Evolutionary conservation across 2,113 vertebrate genomes (phyloP).

Genomic region (Mionectes macconnelli): DNA sequence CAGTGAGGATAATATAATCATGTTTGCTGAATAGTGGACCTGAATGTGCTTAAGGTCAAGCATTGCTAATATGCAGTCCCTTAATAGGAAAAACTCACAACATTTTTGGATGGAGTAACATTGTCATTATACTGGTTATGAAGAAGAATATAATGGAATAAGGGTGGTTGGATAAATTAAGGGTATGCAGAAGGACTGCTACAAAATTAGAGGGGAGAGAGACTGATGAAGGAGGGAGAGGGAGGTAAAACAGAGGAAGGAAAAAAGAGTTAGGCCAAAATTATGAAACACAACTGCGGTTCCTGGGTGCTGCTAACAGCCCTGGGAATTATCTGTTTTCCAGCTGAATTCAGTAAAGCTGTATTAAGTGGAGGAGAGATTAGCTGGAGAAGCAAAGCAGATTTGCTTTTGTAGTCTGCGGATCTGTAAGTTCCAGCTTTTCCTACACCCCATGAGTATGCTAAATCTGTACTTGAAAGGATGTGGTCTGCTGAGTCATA

Average conservation of each 20-base stretch:
- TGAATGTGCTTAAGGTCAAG: slow-evolving; percentile 7
- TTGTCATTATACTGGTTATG: neutral
- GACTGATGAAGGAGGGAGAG: rapidly evolving
- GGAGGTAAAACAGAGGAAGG: neutral
- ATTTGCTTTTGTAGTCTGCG: slow-evolving; percentile 25
- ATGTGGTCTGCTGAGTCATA: neutral
- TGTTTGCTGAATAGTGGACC: neutral
- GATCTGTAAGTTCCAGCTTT: neutral
- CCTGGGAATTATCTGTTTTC: neutral
- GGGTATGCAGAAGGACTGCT: neutral
- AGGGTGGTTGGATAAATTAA: neutral
- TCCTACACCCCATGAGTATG: neutral
- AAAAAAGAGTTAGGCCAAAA: neutral
- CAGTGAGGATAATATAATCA: neutral
- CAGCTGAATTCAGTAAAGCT: neutral
- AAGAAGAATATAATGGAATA: neutral
- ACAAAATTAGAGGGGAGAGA: neutral
- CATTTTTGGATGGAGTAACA: neutral
- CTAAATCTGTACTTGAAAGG: neutral
- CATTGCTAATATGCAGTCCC: neutral
- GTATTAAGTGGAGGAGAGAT: neutral
- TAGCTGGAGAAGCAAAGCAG: slow-evolving; percentile 15
- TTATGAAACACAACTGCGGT: neutral
- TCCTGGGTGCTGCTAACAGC: neutral
- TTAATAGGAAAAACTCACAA: neutral